Base-by-base conservation (phyloP, 2,888 invertebrate genomes). In the Myathropa florea region DNA sequence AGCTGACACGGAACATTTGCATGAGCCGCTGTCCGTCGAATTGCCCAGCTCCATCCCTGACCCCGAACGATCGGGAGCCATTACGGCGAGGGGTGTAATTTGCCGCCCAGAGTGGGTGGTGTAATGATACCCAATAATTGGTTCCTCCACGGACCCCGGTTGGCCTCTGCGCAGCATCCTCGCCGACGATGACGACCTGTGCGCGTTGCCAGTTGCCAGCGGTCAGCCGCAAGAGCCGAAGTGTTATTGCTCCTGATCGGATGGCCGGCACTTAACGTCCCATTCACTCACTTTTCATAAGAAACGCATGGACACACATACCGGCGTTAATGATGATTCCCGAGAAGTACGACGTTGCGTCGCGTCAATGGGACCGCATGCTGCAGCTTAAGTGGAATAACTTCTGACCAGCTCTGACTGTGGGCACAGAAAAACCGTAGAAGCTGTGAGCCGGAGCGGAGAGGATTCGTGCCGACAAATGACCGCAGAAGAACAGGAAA, bases 401-500 rank as follows among this genome's bases (percentile, higher is more conserved):
- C 53, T 79, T 70, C 67, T 33, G 53, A 36, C n/a, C n/a, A n/a
- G n/a, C n/a, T n/a, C n/a, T n/a, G n/a, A n/a, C 53, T 18, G 53
- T n/a, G 18, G 53, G 14, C 53, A 53, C 23, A 14, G 61, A 64
- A 57, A 55, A 57, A 60, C 7, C 33, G 10, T 46, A 53, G 64
- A 60, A 59, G 39, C 77, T 59, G 60, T 59, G 57, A 14, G 57
- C 77, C 60, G 68, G 10, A 67, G 80, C 26, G 39, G 39, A 39
- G 39, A n/a, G 46, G 18, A 46, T 18, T 46, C 57, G 23, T 68
- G 68, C 68, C 72, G 70, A 78, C 85, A 83, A 83, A 83, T 86
- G 75, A 75, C 86, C 78, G 73, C 86, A 79, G 75, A 73, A 71
- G 60, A 77, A 83, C 86, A 86, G 86, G 86, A 86, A 86, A 83